Conservation (phyloP, 2,113 vertebrate species). For the Synodontis membranacea region DNA sequence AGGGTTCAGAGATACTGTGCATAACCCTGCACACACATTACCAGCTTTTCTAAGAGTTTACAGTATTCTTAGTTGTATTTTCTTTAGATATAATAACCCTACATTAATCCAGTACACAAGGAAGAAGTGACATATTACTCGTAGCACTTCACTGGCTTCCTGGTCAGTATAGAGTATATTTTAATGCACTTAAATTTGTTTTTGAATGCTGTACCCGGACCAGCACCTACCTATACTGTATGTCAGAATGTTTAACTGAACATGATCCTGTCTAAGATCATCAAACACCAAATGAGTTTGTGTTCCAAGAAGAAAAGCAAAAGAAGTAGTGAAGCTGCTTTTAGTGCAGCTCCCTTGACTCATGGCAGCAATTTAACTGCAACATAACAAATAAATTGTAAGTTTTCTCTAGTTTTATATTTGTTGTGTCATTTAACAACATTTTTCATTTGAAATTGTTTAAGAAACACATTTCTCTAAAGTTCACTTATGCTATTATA, state of each 20-base stretch:
- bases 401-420: neutral
- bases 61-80: neutral
- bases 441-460: neutral
- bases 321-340: neutral
- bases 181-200: neutral
- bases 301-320: neutral
- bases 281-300: neutral
- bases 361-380: too few species aligned
- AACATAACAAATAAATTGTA: neutral
- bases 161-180: neutral
- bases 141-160: neutral
- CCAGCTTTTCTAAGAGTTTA: neutral
- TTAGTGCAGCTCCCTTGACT: neutral
- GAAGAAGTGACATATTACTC: neutral
- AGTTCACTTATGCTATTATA: neutral
- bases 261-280: neutral
- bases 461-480: neutral
- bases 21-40: neutral
- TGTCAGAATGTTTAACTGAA: neutral
- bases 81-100: neutral
- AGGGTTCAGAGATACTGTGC: conserved; percentile 25
- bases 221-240: neutral
- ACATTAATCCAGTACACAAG: neutral
- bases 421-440: neutral
- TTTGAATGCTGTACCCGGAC: neutral